phyloP scores from a whole-genome alignment of 2,113 vertebrate genomes.

The Heliornis fulica region DNA sequence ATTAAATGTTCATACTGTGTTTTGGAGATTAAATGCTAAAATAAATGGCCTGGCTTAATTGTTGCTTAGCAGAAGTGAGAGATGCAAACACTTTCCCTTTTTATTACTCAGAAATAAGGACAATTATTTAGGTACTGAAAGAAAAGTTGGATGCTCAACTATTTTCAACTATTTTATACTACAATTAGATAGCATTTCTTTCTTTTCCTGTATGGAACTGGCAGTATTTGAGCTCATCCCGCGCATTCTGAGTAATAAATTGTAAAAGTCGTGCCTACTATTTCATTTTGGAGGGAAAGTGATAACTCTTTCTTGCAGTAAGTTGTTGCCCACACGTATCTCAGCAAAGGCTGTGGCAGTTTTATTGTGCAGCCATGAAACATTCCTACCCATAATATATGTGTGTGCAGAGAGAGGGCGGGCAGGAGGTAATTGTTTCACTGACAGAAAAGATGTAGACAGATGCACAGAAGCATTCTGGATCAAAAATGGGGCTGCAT shows the following conservation, averaged over 20 bases:
- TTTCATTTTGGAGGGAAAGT: not conserved
- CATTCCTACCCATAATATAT: slow-evolving; percentile 40
- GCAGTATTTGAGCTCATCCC: not conserved
- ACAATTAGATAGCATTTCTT: not conserved
- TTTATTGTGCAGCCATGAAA: slow-evolving; percentile 16
- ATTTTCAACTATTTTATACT: not conserved
- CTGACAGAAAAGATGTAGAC: slow-evolving; percentile 61
- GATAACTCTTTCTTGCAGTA: not conserved
- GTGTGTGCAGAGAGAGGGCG: not conserved
- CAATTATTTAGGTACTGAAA: not conserved
- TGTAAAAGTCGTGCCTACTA: not conserved
- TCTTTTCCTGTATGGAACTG: not conserved
- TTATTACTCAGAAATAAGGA: not conserved
- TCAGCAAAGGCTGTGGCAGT: not conserved
- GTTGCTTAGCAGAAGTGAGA: not conserved
- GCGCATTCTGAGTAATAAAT: not conserved
- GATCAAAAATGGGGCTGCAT: slow-evolving; percentile 47
- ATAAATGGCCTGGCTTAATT: not conserved
- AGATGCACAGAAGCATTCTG: slow-evolving; percentile 62
- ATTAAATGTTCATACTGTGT: not conserved
- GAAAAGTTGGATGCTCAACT: not conserved
- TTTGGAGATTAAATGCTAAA: not conserved
- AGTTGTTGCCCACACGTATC: not conserved
- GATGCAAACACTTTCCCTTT: not conserved
- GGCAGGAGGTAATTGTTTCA: slow-evolving; percentile 48